Percentiles rank a stretch among this genome's conserved stretches.
These are phyloP conservation scores for Cryptotis parvus DNA, from an alignment of 2,113 vertebrate species.

Conservation along the genomic window DNA sequence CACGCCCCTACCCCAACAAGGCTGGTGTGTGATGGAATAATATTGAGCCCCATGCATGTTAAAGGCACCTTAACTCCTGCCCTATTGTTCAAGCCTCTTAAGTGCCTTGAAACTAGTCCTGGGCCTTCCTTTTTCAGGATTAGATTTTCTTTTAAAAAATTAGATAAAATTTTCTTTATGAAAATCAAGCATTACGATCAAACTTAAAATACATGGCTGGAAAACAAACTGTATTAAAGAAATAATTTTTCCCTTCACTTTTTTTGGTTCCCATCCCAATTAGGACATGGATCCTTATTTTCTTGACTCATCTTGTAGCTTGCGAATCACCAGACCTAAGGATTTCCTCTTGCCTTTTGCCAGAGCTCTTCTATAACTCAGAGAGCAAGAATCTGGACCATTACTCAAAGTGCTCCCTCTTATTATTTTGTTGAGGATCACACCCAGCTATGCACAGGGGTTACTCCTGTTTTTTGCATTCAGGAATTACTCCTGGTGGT, in stretches of 20 bases:
- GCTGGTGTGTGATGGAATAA: too few relatives aligned
- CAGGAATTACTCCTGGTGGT: too few relatives aligned
- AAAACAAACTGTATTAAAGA: background rate
- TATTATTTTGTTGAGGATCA: too few relatives aligned
- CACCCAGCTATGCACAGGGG: too few relatives aligned
- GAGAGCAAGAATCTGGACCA: constrained; percentile 19
- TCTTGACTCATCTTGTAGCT: background rate
- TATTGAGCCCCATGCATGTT: too few relatives aligned
- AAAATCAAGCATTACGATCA: background rate
- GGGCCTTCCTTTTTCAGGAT: background rate
- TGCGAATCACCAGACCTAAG: background rate
- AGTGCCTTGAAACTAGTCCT: too few relatives aligned
- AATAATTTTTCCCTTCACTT: constrained; percentile 9
- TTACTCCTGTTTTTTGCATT: too few relatives aligned
- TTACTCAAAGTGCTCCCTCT: background rate
- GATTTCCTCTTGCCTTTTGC: background rate
- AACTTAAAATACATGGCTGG: background rate
- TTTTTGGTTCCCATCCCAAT: background rate
- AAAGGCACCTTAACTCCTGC: too few relatives aligned
- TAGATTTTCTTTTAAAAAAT: background rate
- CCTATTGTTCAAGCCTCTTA: too few relatives aligned
- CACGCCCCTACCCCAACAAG: too few relatives aligned
- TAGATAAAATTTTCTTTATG: background rate
- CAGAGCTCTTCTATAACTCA: background rate
- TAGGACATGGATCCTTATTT: background rate